Evolutionary conservation across 2,113 vertebrate species (phyloP), one percentile per base, ranked within the genome.

Genomic region (Sylvietta virens): DNA sequence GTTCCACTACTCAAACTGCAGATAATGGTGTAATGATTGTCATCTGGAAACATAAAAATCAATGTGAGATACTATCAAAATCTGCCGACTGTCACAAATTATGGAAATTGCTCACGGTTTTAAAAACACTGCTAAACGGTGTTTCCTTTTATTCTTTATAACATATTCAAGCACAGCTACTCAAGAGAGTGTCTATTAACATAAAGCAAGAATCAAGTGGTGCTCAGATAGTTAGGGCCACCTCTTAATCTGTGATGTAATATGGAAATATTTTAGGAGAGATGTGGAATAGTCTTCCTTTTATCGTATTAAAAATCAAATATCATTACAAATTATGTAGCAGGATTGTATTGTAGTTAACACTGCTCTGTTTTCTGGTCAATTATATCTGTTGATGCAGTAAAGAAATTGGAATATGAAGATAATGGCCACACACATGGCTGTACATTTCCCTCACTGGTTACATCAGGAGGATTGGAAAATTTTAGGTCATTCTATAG

Each of bases 1-100:
- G 91, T 97, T 97, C 93, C 86, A 96, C 87, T 97, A 97, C 95
- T 98, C 97, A 97, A 96, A 92, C 97, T 97, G 91, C 95, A 97
- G 97, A 98, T 98, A 98, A 98, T 97, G 97, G 97, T 95, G 88
- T 97, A 98, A 98, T 98, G 97, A 98, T 98, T 98, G 97, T 98
- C 97, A 96, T 97, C 97, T 95, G 95, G 94, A 97, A 97, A 98
- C 94, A 94, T 95, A 96, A 96, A 97, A 98, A 97, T 98, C 97
- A 81, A 97, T 98, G 83, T 44, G 89, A 94, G 96, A 97, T 97
- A 84, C 88, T 92, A 92, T 97, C 95, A 95, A 90, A 97, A 97
- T 96, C 95, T 97, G 86, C 82, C 40, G 5, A 95, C 93, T 97
- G 97, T 98, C 98, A 98, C 97, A 96, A 88, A 97, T 97, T 98